Conservation (phyloP, 2,113 vertebrate genomes). For the Myrmecophaga tridactyla region DNA sequence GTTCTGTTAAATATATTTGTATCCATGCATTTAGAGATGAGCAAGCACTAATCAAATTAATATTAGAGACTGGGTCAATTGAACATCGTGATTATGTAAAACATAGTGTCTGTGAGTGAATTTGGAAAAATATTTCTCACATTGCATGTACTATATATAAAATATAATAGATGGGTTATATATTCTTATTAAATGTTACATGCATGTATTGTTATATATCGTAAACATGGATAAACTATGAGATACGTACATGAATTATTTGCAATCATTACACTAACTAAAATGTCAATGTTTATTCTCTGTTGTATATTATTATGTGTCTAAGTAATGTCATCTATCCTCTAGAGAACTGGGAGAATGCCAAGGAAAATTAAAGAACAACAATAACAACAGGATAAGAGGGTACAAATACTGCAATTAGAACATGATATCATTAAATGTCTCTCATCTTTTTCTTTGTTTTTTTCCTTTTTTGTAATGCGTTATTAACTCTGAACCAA, state of each 20-base stretch:
- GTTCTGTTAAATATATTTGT: not conserved
- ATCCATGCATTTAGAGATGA: not conserved
- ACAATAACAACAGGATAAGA: not conserved
- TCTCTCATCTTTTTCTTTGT: not conserved
- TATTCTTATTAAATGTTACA: too few species aligned
- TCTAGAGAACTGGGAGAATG: not conserved
- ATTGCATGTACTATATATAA: not conserved
- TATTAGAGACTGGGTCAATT: not conserved
- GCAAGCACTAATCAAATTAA: not conserved
- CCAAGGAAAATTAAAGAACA: not conserved
- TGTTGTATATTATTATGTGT: not conserved
- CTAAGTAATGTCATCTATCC: not conserved
- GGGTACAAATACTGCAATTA: not conserved
- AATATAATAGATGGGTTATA: too few species aligned
- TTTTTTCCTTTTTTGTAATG: not conserved
- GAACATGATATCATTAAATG: not conserved
- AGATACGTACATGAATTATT: not conserved
- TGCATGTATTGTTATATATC: too few species aligned
- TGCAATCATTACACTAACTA: not conserved
- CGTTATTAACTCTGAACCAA: slow-evolving; percentile 9
- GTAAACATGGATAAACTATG: not conserved
- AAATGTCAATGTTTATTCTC: not conserved
- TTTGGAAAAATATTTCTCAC: not conserved
- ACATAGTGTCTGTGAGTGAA: not conserved
- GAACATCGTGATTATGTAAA: not conserved